Evolutionary conservation across 2,888 invertebrate species (phyloP).

Genomic region (Caenorhabditis plicata): DNA sequence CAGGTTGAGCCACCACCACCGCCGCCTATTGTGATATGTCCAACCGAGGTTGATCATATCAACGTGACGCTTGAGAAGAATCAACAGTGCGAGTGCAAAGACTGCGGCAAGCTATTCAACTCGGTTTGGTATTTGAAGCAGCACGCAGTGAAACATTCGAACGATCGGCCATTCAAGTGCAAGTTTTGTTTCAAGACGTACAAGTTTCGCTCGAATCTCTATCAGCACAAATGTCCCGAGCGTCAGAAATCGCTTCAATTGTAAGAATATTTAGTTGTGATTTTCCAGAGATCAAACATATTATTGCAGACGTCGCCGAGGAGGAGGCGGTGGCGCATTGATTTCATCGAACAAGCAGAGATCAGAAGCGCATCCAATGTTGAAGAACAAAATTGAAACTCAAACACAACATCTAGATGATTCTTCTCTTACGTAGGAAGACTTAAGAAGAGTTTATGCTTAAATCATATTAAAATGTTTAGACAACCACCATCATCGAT

Average conservation of each 20-base stretch:
- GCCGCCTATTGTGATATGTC: constrained; percentile 62
- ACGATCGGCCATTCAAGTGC: constrained; percentile 65
- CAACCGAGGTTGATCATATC: constrained; percentile 61
- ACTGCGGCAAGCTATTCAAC: constrained; percentile 64
- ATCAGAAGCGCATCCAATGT: constrained; percentile 26
- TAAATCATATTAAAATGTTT: neutral
- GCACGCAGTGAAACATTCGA: constrained; percentile 64
- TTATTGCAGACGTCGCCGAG: too few species aligned
- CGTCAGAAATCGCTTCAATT: constrained; percentile 49
- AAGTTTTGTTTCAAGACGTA: constrained; percentile 65
- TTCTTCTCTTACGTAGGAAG: constrained; percentile 8
- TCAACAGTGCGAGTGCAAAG: constrained; percentile 64
- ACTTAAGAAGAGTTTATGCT: too few species aligned
- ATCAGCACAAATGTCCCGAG: constrained; percentile 65
- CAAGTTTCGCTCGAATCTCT: constrained; percentile 65
- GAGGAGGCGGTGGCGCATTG: constrained; percentile 14
- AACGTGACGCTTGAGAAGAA: constrained; percentile 63
- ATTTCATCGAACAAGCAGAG: constrained; percentile 7
- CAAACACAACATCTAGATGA: constrained; percentile 17
- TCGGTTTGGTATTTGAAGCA: constrained; percentile 65
- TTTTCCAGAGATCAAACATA: too few species aligned
- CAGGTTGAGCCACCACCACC: constrained; percentile 55
- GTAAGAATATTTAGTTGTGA: constrained; percentile 1
- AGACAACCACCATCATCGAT: constrained; percentile 5
- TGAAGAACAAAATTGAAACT: constrained; percentile 37